Conservation (phyloP, 2,113 vertebrate genomes). For the Otis tarda region DNA sequence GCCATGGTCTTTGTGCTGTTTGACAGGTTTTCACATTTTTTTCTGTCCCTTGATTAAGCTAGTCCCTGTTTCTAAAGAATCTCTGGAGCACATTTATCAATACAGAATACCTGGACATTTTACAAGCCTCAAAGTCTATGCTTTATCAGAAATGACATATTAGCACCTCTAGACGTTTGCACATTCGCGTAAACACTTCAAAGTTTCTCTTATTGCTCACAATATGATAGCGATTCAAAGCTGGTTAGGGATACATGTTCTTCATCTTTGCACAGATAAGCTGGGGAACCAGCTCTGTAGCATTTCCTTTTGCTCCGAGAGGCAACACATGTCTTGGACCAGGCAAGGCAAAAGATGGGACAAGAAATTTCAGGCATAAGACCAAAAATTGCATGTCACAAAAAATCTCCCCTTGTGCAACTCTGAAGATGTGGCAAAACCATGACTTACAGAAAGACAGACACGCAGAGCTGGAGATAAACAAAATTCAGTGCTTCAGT, state of each 20-base stretch:
- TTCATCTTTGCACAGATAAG: not conserved
- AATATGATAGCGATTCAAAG: not conserved
- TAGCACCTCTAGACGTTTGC: not conserved
- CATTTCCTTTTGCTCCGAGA: not conserved
- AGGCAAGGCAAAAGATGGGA: not conserved
- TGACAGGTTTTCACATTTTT: not conserved
- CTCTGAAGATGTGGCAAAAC: not conserved
- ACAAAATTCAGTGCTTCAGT: not conserved
- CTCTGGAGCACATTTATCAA: not conserved
- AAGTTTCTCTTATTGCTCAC: not conserved
- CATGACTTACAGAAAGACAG: not conserved
- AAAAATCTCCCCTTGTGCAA: not conserved
- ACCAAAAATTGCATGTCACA: rapidly evolving
- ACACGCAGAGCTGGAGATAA: not conserved
- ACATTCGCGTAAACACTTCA: not conserved
- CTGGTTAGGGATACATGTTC: not conserved
- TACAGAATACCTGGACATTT: not conserved
- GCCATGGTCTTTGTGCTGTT: not conserved
- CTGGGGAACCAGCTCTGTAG: not conserved
- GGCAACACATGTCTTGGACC: not conserved
- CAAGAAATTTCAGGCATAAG: not conserved
- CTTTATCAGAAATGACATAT: not conserved
- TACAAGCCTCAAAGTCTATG: not conserved
- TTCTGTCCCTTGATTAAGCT: not conserved
- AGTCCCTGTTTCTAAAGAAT: not conserved